Base-by-base conservation (phyloP, 2,888 invertebrate genomes). In the Baronia brevicornis region DNA sequence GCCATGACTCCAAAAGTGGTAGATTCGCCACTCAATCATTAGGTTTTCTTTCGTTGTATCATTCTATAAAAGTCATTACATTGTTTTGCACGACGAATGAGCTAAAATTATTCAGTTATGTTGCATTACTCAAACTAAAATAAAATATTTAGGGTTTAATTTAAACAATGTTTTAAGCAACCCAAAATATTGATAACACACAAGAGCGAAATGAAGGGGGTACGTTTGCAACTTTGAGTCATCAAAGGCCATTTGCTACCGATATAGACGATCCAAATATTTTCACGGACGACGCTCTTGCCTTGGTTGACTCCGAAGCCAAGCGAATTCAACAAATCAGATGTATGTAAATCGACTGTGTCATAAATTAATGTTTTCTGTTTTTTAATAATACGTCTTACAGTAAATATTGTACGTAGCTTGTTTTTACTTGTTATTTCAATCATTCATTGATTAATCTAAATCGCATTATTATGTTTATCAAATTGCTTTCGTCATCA, bases 241-340 rank as follows among this genome's bases (percentile, higher is more conserved):
- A 70, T 67, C 70, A 70, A 75, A 74, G 65, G 68, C 65, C 72
- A 65, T 70, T 67, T 59, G 56, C 66, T 54, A 71, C 71, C 46
- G 61, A 78, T 73, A 70, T 80, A 79, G 78, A 73, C 63, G 72
- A 51, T 57, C 71, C 69, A 67, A 75, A 78, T 79, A 77, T 71
- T 78, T 77, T 70, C 71, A 72, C 67, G 75, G 70, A 52, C 73
- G 70, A 55, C 73, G 73, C 71, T 60, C 72, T 70, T 63, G 60
- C 59, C 50, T 56, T 55, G 48, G 50, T 48, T 24, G 19, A 14
- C 18, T 23, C 23, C 31, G 18, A 19, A 34, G 24, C 25, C 20
- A 25, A 8, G 31, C 18, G 19, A 22, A 35, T 23, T 22, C 26
- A 21, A 21, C 11, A 11, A 11, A 11, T 29, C 18, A 6, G 17